phyloP scores from a whole-genome alignment of 2,888 invertebrate species.

The Rhogogaster chlorosoma region DNA sequence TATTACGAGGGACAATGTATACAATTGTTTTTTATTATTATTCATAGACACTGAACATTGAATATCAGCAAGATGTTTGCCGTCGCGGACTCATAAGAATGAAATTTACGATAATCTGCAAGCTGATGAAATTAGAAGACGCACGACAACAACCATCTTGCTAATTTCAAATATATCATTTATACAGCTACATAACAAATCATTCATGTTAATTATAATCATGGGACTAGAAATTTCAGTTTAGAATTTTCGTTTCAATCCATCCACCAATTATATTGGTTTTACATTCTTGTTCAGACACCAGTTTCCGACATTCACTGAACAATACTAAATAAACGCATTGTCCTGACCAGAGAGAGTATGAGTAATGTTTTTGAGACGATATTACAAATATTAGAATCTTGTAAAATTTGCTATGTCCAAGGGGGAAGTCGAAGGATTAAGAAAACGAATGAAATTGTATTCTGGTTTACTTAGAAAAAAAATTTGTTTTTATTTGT shows the following conservation, averaged over 20 bases:
- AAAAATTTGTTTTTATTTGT: no score
- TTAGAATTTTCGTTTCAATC: neutral
- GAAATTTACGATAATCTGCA: neutral
- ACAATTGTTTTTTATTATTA: constrained; percentile 66
- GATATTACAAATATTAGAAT: neutral
- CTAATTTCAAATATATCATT: constrained; percentile 13
- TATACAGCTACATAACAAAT: neutral
- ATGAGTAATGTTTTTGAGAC: neutral
- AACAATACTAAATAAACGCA: constrained; percentile 9
- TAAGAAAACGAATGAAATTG: neutral
- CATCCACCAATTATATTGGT: constrained; percentile 6
- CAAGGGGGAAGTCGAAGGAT: neutral
- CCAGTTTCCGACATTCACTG: constrained; percentile 14
- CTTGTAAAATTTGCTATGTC: neutral
- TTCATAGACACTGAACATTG: constrained; percentile 41
- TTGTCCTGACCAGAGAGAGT: constrained; percentile 25
- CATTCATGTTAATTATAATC: neutral
- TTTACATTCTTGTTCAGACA: neutral
- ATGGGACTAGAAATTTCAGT: neutral
- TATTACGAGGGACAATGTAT: constrained; percentile 78
- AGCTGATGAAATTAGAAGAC: neutral
- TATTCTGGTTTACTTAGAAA: neutral
- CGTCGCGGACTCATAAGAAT: neutral
- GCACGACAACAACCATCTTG: constrained; percentile 1
- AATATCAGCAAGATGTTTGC: neutral